Base-by-base conservation (phyloP, 2,797 vertebrate genomes). In the Melanotaenia nigrans region DNA sequence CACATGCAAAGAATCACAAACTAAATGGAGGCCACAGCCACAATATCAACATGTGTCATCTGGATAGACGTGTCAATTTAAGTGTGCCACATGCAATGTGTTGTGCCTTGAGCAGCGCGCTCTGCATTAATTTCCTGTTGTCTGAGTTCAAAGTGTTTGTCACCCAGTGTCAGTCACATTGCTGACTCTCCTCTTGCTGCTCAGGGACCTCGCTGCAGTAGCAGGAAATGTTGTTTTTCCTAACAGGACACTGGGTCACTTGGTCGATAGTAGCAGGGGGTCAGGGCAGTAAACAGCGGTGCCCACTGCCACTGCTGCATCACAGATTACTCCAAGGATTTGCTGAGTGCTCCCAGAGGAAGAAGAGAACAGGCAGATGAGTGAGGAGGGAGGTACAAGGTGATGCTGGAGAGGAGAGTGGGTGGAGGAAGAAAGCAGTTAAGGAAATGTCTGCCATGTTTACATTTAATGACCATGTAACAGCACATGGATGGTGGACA, bases 101-200 rank as follows among this genome's bases (percentile, higher is more conserved):
- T 63, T 83, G 77, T 78, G 89, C 89, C 90, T 90, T 87, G 79
- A 90, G 86, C 89, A 64, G 81, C 73, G 25, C 84, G 89, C 75
- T 74, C 85, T 87, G 89, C 91, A 93, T 93, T 92, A 59, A 93
- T 92, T 92, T 92, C 87, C 89, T 92, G 91, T 91, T 89, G 86
- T 90, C 82, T 81, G 78, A 86, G 90, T 93, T 92, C 93, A 94
- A 90, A 93, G 89, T 90, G 81, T 93, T 90, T 90, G 89, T 92
- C 91, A 93, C 92, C 91, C 83, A 8, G 68, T 90, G 92, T 93
- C 92, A 93, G 68, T 93, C 90, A 92, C 85, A 87, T 81, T 10
- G 77, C 66, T 36, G 13, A 54, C 84, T 86, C 86, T 81, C 70
- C 71, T 73, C 71, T 77, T 16, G 24, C 59, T 74, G 77, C 85